phyloP scores from a whole-genome alignment of 2,888 invertebrate genomes.

The Neria commutata region DNA sequence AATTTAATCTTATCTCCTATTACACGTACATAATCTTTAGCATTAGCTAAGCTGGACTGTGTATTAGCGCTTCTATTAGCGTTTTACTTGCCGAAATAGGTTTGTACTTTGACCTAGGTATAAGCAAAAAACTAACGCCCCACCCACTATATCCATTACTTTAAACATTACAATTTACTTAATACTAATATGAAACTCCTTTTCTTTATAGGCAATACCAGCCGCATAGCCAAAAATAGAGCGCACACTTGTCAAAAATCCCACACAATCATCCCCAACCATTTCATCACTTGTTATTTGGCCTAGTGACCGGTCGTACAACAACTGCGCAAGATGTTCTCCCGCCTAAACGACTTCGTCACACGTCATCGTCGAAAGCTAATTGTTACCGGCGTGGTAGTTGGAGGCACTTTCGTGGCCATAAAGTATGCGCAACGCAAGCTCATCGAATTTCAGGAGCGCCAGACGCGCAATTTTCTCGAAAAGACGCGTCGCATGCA shows the following conservation, averaged over 20 bases:
- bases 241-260: slow-evolving; percentile 44
- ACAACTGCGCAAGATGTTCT: slow-evolving; percentile 68
- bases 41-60: no score
- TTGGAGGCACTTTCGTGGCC: slow-evolving; percentile 77
- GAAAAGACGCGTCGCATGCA: slow-evolving; percentile 81
- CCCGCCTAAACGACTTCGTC: slow-evolving; percentile 76
- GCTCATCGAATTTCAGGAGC: slow-evolving; percentile 82
- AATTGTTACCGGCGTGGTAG: slow-evolving; percentile 74
- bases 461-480: slow-evolving; percentile 78
- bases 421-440: slow-evolving; percentile 79
- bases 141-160: no score
- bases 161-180: no score
- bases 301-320: no score
- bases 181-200: no score
- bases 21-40: no score
- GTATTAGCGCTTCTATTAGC: no score
- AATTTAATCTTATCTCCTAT: no score
- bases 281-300: slow-evolving; percentile 18
- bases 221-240: slow-evolving; percentile 18
- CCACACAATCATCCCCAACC: slow-evolving; percentile 31
- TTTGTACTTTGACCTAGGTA: no score
- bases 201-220: no score
- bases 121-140: no score
- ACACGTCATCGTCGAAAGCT: slow-evolving; percentile 85
- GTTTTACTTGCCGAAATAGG: no score